Evolutionary conservation across 2,797 vertebrate species (phyloP).

Genomic region (Scyliorhinus canicula): DNA sequence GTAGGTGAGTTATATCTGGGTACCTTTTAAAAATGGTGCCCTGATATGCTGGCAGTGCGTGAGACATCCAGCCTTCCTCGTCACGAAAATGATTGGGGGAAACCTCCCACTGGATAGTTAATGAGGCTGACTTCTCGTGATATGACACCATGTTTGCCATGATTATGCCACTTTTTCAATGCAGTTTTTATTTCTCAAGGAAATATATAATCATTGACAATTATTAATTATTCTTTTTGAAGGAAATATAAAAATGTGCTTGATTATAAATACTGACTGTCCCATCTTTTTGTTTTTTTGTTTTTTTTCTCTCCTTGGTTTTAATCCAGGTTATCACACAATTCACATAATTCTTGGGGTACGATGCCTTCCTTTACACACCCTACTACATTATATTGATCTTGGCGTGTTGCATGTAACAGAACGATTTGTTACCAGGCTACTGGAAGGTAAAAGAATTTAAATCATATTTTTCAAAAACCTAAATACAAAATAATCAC

Average conservation of each 20-base stretch:
- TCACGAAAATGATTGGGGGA: too few relatives aligned
- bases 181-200: neutral
- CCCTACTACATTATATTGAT: slow-evolving; percentile 78
- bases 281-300: neutral
- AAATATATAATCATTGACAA: neutral
- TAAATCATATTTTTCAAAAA: neutral
- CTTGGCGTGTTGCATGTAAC: slow-evolving; percentile 72
- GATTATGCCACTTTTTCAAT: too few relatives aligned
- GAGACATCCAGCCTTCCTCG: too few relatives aligned
- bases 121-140: too few relatives aligned
- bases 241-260: neutral
- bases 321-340: slow-evolving; percentile 71
- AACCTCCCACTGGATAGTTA: too few relatives aligned
- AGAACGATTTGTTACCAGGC: slow-evolving; percentile 67
- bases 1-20: too few relatives aligned
- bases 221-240: neutral
- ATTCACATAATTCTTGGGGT: slow-evolving; percentile 68
- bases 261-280: neutral
- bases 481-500: neutral
- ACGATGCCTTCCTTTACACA: slow-evolving; percentile 73
- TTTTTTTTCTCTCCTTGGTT: neutral
- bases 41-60: too few relatives aligned
- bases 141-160: too few relatives aligned
- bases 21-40: too few relatives aligned
- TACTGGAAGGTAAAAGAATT: slow-evolving; percentile 69